These are phyloP conservation scores for Lepus americanus DNA, from an alignment of 2,113 vertebrate genomes.

Conservation along the genomic window DNA sequence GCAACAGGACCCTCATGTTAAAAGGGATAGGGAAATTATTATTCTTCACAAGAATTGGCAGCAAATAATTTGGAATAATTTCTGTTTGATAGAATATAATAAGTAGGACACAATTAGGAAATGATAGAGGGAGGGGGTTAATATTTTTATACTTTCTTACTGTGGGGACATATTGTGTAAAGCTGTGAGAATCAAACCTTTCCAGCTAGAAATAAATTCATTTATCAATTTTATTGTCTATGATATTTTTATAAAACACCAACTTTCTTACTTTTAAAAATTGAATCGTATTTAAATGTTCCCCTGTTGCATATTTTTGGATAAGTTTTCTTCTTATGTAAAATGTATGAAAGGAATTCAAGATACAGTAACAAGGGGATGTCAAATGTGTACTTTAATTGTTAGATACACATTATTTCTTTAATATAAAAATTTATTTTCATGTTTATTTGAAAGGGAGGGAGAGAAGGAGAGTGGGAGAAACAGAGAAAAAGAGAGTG, in stretches of 20 bases:
- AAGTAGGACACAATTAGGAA: background rate
- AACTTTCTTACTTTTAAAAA: background rate
- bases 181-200: background rate
- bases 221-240: background rate
- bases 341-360: background rate
- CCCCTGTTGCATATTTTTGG: background rate
- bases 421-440: no score
- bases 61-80: background rate
- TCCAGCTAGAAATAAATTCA: slow-evolving; percentile 7
- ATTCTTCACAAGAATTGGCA: background rate
- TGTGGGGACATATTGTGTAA: background rate
- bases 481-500: no score
- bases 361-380: background rate
- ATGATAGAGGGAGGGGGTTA: background rate
- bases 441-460: no score
- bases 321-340: background rate
- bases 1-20: background rate
- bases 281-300: background rate
- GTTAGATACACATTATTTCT: no score
- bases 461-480: no score
- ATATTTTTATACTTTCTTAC: background rate
- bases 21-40: background rate
- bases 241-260: background rate
- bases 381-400: background rate
- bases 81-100: background rate